These are phyloP conservation scores for Candidula unifasciata DNA, from an alignment of 2,888 invertebrate species.

Conservation along the genomic window DNA sequence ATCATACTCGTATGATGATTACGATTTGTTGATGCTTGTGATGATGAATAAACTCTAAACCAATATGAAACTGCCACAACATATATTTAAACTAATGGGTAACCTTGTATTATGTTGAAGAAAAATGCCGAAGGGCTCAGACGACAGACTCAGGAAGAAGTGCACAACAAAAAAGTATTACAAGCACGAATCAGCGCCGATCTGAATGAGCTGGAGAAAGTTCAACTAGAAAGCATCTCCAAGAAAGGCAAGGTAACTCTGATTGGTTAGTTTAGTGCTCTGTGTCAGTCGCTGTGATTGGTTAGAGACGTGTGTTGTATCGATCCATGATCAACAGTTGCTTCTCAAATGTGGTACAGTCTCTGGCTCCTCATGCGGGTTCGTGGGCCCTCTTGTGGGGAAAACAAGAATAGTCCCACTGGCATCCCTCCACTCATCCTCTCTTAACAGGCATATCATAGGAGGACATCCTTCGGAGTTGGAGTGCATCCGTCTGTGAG, in stretches of 20 bases:
- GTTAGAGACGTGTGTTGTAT: neutral
- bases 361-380: no score
- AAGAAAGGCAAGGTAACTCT: constrained; percentile 69
- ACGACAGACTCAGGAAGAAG: constrained; percentile 76
- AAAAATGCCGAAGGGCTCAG: constrained; percentile 69
- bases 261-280: neutral
- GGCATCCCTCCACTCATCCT: no score
- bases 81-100: neutral
- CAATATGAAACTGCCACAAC: neutral
- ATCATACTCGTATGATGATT: no score
- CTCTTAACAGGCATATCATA: no score
- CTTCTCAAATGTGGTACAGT: no score
- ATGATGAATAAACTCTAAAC: neutral
- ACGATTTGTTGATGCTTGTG: neutral
- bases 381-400: no score
- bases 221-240: constrained; percentile 63
- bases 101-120: constrained; percentile 45
- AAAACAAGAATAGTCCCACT: no score
- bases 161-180: constrained; percentile 72
- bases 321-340: no score
- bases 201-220: constrained; percentile 65
- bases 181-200: constrained; percentile 73
- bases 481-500: no score
- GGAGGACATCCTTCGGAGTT: no score
- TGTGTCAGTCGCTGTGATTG: no score